phyloP scores from a whole-genome alignment of 2,797 vertebrate species.

The Alca torda region DNA sequence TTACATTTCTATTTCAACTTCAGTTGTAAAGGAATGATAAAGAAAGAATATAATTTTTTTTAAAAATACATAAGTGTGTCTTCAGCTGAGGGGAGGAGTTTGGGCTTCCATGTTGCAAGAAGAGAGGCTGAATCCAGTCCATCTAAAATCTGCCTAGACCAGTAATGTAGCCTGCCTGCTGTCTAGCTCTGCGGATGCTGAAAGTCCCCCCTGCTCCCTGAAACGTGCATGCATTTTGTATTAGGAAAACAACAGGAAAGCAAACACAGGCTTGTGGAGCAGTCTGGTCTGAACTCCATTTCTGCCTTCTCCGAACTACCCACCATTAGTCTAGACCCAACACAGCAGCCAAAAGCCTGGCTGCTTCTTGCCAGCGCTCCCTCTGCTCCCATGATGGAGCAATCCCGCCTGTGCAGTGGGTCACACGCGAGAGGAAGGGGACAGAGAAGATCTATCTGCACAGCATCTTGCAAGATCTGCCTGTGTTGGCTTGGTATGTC shows the following conservation, averaged over 20 bases:
- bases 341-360: neutral
- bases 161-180: neutral
- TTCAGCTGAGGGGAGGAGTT: neutral
- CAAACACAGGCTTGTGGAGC: neutral
- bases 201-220: neutral
- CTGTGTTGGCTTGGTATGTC: neutral
- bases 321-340: neutral
- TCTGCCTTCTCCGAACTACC: neutral
- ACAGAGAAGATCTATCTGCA: neutral
- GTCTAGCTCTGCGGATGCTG: neutral
- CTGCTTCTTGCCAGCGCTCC: neutral
- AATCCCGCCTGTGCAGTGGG: neutral
- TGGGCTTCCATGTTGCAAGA: neutral
- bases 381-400: neutral
- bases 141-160: neutral
- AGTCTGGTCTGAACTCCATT: neutral
- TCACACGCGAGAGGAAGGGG: neutral
- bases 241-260: neutral
- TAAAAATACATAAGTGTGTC: neutral
- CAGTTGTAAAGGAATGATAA: neutral
- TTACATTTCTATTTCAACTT: neutral
- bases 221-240: neutral
- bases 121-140: neutral
- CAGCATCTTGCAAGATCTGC: neutral
- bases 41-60: neutral